Conservation (phyloP, 2,797 vertebrate genomes). For the Typhlichthys subterraneus region DNA sequence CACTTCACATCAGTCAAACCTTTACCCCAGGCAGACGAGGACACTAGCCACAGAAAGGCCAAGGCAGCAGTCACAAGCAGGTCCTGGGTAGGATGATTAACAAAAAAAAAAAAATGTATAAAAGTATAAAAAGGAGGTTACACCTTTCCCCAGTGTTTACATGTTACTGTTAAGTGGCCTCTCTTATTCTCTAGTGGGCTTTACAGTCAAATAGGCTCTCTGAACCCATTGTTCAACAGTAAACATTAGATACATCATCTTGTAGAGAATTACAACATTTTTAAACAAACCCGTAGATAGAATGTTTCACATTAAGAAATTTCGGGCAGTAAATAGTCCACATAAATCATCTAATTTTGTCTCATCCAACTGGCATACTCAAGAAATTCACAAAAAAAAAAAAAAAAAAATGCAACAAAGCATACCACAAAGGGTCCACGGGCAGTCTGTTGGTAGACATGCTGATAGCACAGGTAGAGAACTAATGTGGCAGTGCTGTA, state of each 20-base stretch:
- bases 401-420: conserved; percentile 13
- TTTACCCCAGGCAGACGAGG: conserved; percentile 92
- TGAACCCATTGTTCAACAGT: conserved; percentile 2
- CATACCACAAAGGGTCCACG: conserved; percentile 85
- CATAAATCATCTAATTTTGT: background rate
- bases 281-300: too few species aligned
- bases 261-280: background rate
- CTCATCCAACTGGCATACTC: background rate
- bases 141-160: conserved; percentile 50
- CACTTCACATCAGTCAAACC: conserved; percentile 87
- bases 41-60: conserved; percentile 91
- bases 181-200: conserved; percentile 35
- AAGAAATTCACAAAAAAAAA: conserved; percentile 9
- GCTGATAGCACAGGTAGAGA: conserved; percentile 88
- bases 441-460: conserved; percentile 80
- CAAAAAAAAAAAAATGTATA: background rate
- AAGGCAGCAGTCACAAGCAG: conserved; percentile 86
- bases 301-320: background rate
- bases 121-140: conserved; percentile 17
- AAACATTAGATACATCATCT: background rate
- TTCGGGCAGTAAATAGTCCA: conserved; percentile 4
- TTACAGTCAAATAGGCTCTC: conserved; percentile 8
- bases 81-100: conserved; percentile 74
- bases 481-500: conserved; percentile 85
- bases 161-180: conserved; percentile 42